Percentiles rank a stretch among this genome's conserved stretches.
phyloP scores from a whole-genome alignment of 2,888 invertebrate species.

The Callyntrura sp. region DNA sequence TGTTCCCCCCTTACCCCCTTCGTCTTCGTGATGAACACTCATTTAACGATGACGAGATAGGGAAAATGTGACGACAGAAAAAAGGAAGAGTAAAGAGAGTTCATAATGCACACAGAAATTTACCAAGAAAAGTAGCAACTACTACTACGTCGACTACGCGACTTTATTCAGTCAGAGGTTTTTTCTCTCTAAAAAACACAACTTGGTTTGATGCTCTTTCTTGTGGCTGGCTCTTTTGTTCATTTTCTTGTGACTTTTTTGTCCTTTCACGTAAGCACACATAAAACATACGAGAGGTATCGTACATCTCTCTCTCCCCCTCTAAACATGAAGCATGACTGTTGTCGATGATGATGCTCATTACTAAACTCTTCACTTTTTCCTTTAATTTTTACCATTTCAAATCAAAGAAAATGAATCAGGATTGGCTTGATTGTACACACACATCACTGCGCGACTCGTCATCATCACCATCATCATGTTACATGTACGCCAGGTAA shows the following conservation, averaged over 20 bases:
- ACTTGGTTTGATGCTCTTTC: slow-evolving; percentile 3
- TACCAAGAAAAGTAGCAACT: not conserved
- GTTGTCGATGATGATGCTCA: slow-evolving; percentile 5
- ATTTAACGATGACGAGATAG: not conserved
- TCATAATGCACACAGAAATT: not conserved
- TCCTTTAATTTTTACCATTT: slow-evolving; percentile 23
- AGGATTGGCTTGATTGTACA: not conserved
- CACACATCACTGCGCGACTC: not conserved
- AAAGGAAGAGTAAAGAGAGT: slow-evolving; percentile 33
- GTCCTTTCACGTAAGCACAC: slow-evolving; percentile 32
- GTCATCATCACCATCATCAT: no score
- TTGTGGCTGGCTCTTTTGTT: slow-evolving; percentile 16
- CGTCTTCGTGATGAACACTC: slow-evolving; percentile 19
- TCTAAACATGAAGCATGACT: not conserved
- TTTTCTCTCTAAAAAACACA: not conserved
- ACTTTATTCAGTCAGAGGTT: no score
- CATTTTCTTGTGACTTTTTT: slow-evolving; percentile 52
- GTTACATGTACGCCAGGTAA: not conserved
- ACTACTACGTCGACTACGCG: no score
- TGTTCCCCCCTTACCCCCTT: not conserved
- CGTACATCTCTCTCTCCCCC: no score
- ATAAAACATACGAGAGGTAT: not conserved
- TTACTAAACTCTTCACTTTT: slow-evolving; percentile 30
- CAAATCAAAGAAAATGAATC: slow-evolving; percentile 44
- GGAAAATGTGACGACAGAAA: not conserved